Conservation (phyloP, 2,888 invertebrate species). For the Rhynchonema sp. region DNA sequence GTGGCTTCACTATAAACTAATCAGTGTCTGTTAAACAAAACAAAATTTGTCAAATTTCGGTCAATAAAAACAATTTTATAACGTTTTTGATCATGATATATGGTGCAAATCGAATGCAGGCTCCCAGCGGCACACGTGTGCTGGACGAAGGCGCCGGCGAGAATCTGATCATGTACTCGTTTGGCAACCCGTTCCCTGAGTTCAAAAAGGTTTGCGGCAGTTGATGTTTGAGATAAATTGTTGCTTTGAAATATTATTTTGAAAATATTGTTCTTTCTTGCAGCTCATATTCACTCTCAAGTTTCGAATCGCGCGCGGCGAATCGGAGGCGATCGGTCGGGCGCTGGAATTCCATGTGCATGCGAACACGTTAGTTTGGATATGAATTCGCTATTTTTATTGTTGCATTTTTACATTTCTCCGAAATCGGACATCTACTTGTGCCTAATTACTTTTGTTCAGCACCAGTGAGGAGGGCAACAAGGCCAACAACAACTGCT, state of each 20-base stretch:
- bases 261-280: background rate
- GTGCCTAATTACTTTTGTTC: slow-evolving; percentile 5
- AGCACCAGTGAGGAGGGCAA: slow-evolving; percentile 30
- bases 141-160: background rate
- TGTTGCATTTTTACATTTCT: background rate
- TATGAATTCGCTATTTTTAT: background rate
- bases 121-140: too few species aligned
- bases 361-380: slow-evolving; percentile 11
- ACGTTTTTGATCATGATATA: too few species aligned
- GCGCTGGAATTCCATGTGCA: slow-evolving; percentile 25
- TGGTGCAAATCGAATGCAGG: too few species aligned
- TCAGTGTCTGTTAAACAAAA: too few species aligned
- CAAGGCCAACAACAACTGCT: slow-evolving; percentile 19
- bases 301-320: slow-evolving; percentile 21
- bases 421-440: too few species aligned
- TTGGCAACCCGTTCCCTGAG: slow-evolving; percentile 3
- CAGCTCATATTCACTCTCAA: slow-evolving; percentile 17
- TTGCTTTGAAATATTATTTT: too few species aligned
- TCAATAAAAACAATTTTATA: too few species aligned
- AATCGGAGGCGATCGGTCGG: slow-evolving; percentile 20
- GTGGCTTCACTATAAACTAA: too few species aligned
- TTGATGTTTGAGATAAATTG: background rate
- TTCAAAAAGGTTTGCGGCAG: background rate
- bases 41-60: too few species aligned
- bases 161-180: background rate